Conservation (phyloP, 2,888 invertebrate genomes). For the Graphium colonna region DNA sequence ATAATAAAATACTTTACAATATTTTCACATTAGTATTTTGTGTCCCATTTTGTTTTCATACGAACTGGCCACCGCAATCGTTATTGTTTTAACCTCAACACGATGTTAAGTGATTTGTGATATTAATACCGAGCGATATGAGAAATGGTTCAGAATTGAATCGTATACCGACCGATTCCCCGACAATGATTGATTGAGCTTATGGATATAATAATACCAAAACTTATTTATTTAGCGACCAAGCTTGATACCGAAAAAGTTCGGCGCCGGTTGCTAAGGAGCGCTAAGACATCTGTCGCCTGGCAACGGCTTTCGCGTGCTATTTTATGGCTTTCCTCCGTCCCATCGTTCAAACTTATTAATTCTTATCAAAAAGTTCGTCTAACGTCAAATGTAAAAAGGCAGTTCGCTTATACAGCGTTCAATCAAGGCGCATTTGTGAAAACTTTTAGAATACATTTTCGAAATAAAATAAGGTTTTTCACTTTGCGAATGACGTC, state of each 20-base stretch:
- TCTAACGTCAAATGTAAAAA: background rate
- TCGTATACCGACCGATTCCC: background rate
- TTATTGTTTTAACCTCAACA: conserved; percentile 16
- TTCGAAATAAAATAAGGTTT: no score
- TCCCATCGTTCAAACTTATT: background rate
- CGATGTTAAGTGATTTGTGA: conserved; percentile 16
- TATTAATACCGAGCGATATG: conserved; percentile 11
- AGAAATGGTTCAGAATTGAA: conserved; percentile 3
- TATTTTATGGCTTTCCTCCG: background rate
- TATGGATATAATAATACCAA: background rate
- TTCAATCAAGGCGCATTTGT: no score
- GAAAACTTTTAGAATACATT: no score
- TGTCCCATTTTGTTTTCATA: background rate
- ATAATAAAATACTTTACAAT: no score
- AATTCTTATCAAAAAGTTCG: background rate
- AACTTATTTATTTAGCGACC: background rate
- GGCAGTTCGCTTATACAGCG: no score
- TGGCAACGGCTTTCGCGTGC: background rate
- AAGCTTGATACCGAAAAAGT: background rate
- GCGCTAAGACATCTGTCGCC: background rate
- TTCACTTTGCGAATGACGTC: no score
- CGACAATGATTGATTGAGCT: conserved; percentile 6
- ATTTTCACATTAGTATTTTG: background rate
- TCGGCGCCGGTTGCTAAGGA: background rate
- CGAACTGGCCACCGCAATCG: background rate